Base-by-base conservation (phyloP, 2,888 invertebrate genomes). In the Scaptomyza caliginosa region DNA sequence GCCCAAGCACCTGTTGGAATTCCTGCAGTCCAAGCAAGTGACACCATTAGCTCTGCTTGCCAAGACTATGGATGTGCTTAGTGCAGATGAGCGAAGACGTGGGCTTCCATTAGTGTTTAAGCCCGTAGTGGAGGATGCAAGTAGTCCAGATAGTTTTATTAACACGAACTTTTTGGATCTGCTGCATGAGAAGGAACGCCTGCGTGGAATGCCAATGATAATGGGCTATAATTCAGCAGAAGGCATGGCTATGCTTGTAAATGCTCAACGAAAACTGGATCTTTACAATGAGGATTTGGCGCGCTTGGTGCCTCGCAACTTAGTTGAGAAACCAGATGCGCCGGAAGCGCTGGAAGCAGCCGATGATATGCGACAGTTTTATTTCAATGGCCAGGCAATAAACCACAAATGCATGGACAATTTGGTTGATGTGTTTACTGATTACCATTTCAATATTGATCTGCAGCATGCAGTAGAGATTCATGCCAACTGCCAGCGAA, bases 191-290 rank as follows among this genome's bases (percentile, higher is more conserved):
- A 91, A 90, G n/a, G 86, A 88, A 1, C 54, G 42, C 1, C 40
- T 91, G 28, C 88, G 92, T 17, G 90, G 92, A 0, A 92, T 93
- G 5, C 93, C 94, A 0, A 84, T 92, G 0, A 91, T 94, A 3
- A 90, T 93, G 68, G 94, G 94, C 4, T 86, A 93, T 0, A 93
- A 92, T 49, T 93, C 93, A 0, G 92, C 92, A 0, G 94, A 94
- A 88, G 94, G 93, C 0, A 68, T 93, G 0, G 91, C 92, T 0
- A 91, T 59, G 79, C 24, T 89, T 4, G 11, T 68, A 0, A 73
- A 78, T 73, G 88, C 83, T 0, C 43, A 73, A 8, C 84, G 81
- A n/a, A 90, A 88, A 39, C 10, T 91, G 0, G 70, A 82, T 1
- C 59, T 65, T 2, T 77, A 70, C 21, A 82, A 90, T 5, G 45